These are phyloP conservation scores for Actias luna DNA, from an alignment of 2,888 invertebrate species.

Conservation along the genomic window DNA sequence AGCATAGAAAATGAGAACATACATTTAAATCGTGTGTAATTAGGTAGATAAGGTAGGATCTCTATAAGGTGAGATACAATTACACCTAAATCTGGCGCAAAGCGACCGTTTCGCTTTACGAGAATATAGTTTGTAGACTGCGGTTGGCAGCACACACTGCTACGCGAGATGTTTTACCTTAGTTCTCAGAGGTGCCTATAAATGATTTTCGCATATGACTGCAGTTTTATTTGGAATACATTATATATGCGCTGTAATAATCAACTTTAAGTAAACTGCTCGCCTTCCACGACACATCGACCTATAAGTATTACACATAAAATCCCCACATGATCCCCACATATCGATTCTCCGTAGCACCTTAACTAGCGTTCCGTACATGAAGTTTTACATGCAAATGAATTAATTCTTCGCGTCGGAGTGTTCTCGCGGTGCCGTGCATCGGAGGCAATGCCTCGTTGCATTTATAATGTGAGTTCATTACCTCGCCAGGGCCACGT, in stretches of 20 bases:
- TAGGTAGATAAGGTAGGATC: too few species aligned
- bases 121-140: not conserved
- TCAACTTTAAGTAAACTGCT: not conserved
- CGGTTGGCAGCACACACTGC: not conserved
- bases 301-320: not conserved
- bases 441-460: constrained; percentile 74
- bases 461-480: constrained; percentile 81
- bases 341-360: constrained; percentile 38
- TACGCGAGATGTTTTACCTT: not conserved
- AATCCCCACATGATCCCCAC: constrained; percentile 20
- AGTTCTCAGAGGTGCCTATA: not conserved
- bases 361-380: constrained; percentile 60
- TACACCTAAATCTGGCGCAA: not conserved
- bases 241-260: not conserved
- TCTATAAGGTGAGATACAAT: not conserved
- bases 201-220: not conserved
- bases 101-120: not conserved
- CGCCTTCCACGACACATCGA: not conserved
- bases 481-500: constrained; percentile 61
- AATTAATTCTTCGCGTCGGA: constrained; percentile 78
- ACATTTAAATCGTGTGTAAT: too few species aligned
- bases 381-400: constrained; percentile 80
- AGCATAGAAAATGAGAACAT: too few species aligned
- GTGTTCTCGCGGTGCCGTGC: constrained; percentile 58
- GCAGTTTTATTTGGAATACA: not conserved